phyloP scores from a whole-genome alignment of 1,140 invertebrate species.

The Drosophila sulfurigaster region DNA sequence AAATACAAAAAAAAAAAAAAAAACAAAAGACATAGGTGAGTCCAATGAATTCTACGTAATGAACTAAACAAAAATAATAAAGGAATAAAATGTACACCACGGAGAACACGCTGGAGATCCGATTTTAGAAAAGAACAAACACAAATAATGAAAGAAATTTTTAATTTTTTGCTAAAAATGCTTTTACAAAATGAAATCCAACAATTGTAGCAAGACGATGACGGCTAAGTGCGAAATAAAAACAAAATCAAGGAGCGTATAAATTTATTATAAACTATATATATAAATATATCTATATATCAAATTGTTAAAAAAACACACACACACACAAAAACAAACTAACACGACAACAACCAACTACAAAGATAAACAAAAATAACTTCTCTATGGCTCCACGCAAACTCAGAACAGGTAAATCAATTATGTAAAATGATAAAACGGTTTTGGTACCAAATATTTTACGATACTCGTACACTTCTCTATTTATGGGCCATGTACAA shows the following conservation, averaged over 20 bases:
- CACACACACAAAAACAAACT: slow-evolving; percentile 29
- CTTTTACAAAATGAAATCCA: slow-evolving; percentile 74
- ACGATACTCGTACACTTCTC: slow-evolving; percentile 33
- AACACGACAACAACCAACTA: slow-evolving; percentile 39
- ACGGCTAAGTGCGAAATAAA: slow-evolving; percentile 47
- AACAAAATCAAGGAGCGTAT: slow-evolving; percentile 49
- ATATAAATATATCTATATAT: slow-evolving; percentile 73
- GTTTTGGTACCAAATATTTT: slow-evolving; percentile 56
- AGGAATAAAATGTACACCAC: slow-evolving; percentile 37
- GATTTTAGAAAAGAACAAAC: slow-evolving; percentile 64
- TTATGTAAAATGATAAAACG: slow-evolving; percentile 32
- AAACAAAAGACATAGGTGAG: slow-evolving; percentile 11
- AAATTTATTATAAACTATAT: slow-evolving; percentile 73
- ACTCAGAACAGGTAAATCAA: slow-evolving; percentile 57
- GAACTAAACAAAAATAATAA: slow-evolving; percentile 43
- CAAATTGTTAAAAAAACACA: slow-evolving; percentile 70
- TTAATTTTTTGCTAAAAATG: slow-evolving; percentile 83
- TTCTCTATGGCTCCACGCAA: slow-evolving; percentile 72
- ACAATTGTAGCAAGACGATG: slow-evolving; percentile 43
- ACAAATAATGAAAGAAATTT: slow-evolving; percentile 48
- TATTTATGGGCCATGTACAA: slow-evolving; percentile 39
- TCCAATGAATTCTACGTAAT: slow-evolving; percentile 30
- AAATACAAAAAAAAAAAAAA: slow-evolving; percentile 21
- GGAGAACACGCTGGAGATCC: slow-evolving; percentile 56
- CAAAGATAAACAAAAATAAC: slow-evolving; percentile 37